A percentile compares a stretch with the other conserved stretches of the same genome.
These are phyloP conservation scores for Glaucidium brasilianum DNA, from an alignment of 2,113 vertebrate species.

Conservation along the genomic window DNA sequence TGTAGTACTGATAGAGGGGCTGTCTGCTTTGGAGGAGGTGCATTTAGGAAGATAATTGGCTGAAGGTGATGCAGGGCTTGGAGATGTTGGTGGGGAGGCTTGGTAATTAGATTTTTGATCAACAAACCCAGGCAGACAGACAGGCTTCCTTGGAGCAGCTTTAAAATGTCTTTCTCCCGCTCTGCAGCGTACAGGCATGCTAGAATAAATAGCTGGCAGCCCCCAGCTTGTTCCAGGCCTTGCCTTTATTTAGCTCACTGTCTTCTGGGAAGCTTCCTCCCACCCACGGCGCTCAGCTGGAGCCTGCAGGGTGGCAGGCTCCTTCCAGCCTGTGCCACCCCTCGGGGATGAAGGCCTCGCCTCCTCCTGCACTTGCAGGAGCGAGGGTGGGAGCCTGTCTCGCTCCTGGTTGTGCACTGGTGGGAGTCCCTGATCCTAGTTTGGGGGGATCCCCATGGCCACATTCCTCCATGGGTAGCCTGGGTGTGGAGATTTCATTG, in stretches of 20 bases:
- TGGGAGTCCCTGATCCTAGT: neutral
- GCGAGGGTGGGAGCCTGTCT: neutral
- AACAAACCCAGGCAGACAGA: neutral
- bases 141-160: neutral
- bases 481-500: accelerated
- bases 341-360: accelerated
- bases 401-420: accelerated
- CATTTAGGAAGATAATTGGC: neutral
- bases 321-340: neutral
- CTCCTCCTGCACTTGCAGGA: neutral
- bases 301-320: neutral
- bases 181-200: neutral
- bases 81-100: neutral
- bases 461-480: accelerated
- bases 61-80: neutral
- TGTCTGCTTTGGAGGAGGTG: accelerated
- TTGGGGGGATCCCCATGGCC: accelerated
- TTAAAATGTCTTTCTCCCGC: neutral
- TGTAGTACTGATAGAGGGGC: neutral
- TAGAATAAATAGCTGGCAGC: slow-evolving; percentile 55
- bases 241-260: slow-evolving; percentile 38
- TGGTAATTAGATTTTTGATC: neutral
- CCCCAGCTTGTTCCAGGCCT: neutral
- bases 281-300: neutral
- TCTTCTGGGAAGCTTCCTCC: slow-evolving; percentile 52